Base-by-base conservation (phyloP, 2,797 vertebrate species). In the Phoebastria nigripes region DNA sequence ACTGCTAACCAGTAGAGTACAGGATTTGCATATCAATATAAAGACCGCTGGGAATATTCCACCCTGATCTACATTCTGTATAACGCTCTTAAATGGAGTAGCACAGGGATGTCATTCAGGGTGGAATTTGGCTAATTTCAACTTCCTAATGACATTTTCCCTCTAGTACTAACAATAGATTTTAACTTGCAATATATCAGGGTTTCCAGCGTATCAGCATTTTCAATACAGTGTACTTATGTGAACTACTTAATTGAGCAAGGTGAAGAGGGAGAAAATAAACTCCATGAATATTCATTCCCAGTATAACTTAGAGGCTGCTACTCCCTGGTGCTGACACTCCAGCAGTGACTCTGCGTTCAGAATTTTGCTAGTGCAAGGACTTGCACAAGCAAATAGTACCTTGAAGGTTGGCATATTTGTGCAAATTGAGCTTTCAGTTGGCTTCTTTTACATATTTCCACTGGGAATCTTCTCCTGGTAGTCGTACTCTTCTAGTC, bases 11-110 rank as follows among this genome's bases (percentile, higher is more conserved):
- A 82, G 62, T 33, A 17, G 90, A 81, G 82, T 77, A 94, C 87
- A 94, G 80, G 90, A 96, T 96, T 97, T 96, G 94, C 96, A 96
- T 96, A 94, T 96, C 95, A 97, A 96, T 96, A 94, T 95, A 94
- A 76, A 84, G 87, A 69, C 94, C 0, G 46, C 89, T 96, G 95
- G 94, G 94, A 97, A 90, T 96, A 95, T 94, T 96, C 92, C 70
- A 87, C 93, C 82, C 94, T 93, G 89, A 94, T 96, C 95, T 94
- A 91, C 94, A 94, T 94, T 87, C 87, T 95, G 89, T 95, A 66
- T 76, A 89, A 94, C 0, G 0, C 85, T 93, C 47, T 90, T 94
- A 94, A 97, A 90, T 66, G 52, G 66, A 90, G 77, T 62, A 84
- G 77, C 62, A 89, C 47, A 90, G 70, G 35, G 93, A 79, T 91